Evolutionary conservation across 2,797 vertebrate genomes (phyloP), one percentile per base, ranked within the genome.

Genomic region (Helostoma temminkii): DNA sequence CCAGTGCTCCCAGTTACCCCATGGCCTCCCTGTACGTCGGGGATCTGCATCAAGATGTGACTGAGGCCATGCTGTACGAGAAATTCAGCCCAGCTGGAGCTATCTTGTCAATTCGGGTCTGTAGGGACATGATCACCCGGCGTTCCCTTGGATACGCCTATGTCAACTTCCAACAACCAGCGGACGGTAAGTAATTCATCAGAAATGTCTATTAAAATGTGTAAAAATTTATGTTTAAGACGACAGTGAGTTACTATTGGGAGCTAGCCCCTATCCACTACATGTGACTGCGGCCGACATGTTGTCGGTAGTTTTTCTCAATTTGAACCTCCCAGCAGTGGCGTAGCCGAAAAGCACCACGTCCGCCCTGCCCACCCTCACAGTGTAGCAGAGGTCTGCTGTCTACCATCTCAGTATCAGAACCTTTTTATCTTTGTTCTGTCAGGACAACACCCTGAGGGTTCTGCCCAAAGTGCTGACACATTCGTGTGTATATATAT

Each of bases 1-100:
- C 97, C 88, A 97, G 96, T 83, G 96, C 96, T 89, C 96, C 97
- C 71, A 98, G 96, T 90, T 96, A 96, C 87, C 95, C 96, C 76
- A 96, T 96, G 95, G 96, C 96, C 68, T 97, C 96, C 21, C 91
- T 97, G 42, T 97, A 97, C 70, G 95, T 97, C 67, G 96, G 96
- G 46, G 96, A 97, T 59, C 93, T 97, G 46, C 96, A 97, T 76
- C 92, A 89, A 64, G 96, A 97, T 79, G 95, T 97, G 83, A 97
- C 96, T 32, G 95, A 97, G 87, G 96, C 95, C 85, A 96, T 97
- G 95, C 93, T 97, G 55, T 96, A 97, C 71, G 96, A 97, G 93
- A 96, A 96, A 90, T 96, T 97, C 91, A 96, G 95, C 80, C 96
- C 95, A 3, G 95, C 95, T 37, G 96, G 96, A 80, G 94, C 96